Conservation (phyloP, 2,113 vertebrate genomes). For the Pseudorhombus dupliciocellatus region DNA sequence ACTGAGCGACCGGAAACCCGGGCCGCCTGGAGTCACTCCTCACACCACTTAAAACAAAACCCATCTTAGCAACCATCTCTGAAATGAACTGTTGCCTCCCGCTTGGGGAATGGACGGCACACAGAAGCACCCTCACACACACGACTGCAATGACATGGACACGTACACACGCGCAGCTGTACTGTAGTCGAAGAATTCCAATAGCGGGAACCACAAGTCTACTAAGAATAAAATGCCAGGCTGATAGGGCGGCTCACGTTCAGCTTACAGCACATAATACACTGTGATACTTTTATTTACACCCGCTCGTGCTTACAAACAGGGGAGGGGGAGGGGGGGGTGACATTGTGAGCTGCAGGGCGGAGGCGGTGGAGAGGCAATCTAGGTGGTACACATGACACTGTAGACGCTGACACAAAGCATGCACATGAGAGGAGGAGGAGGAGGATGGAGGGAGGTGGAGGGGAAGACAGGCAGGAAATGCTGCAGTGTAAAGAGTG, state of each 20-base stretch:
- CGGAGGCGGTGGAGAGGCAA: slow-evolving; percentile 17
- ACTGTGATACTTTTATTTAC: slow-evolving; percentile 45
- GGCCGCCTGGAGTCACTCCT: slow-evolving; percentile 60
- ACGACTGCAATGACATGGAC: slow-evolving; percentile 22
- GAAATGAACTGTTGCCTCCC: slow-evolving; percentile 66
- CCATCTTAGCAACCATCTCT: slow-evolving; percentile 48
- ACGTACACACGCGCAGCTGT: slow-evolving; percentile 24
- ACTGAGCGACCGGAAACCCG: slow-evolving; percentile 47
- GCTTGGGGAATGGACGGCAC: slow-evolving; percentile 42
- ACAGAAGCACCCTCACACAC: slow-evolving; percentile 34
- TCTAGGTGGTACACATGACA: slow-evolving; percentile 40
- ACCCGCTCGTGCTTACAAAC: slow-evolving; percentile 40
- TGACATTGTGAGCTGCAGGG: slow-evolving; percentile 35
- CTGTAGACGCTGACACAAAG: slow-evolving; percentile 52
- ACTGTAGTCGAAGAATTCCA: slow-evolving; percentile 59
- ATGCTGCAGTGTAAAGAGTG: slow-evolving; percentile 55
- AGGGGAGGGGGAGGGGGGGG: slow-evolving; percentile 49
- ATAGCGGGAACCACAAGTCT: slow-evolving; percentile 42
- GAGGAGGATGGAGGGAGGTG: background rate
- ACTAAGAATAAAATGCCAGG: slow-evolving; percentile 66
- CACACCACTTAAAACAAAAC: slow-evolving; percentile 66
- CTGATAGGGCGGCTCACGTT: slow-evolving; percentile 64
- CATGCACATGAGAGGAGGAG: slow-evolving; percentile 36
- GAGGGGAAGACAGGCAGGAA: slow-evolving; percentile 19
- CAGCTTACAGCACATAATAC: slow-evolving; percentile 63